Evolutionary conservation across 1,140 invertebrate species (phyloP), one percentile per base, ranked within the genome.

Genomic region (Diabrotica undecimpunctata): DNA sequence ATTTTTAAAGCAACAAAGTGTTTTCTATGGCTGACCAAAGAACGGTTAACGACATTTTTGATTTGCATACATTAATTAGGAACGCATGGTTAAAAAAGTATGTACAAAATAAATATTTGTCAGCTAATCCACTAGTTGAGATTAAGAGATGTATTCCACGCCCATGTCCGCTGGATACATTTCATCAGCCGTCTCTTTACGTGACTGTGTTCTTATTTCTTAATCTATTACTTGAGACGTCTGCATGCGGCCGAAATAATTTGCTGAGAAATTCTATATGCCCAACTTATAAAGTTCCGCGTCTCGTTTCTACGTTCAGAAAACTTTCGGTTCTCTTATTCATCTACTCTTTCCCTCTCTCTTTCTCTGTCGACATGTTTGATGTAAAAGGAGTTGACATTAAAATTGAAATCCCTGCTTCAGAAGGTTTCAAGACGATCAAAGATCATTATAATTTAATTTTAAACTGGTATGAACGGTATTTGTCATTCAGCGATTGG

Each of bases 341-440:
- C 41, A 46, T 46, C 41, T 46, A 46, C 41, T 46, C n/a, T 46
- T 25, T 25, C 25, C 25, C 25, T 25, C 25, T 25, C 25, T 55
- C 54, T 55, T 14, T 14, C 35, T n/a, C 25, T 57, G 25, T 57
- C 10, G 71, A 70, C 72, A 73, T 73, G 72, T 77, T 77, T 75
- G 75, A 77, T 75, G 74, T 75, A 71, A 77, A 77, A 77, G 75
- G 75, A 77, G 72, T 74, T 75, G 75, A 77, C 75, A 77, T 77
- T 75, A 74, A 77, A 77, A 74, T 77, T 77, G 75, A 75, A 76
- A 76, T 76, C 75, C 67, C 61, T 70, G 68, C 70, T 68, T 70
- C 66, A 72, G 72, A 75, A 74, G 69, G 73, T 74, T 75, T 75
- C 74, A 73, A 72, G 71, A 73, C 74, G 75, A 76, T 76, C 75